Evolutionary conservation across 2,113 vertebrate species (phyloP).

Genomic region (Genyomyrus donnyi): DNA sequence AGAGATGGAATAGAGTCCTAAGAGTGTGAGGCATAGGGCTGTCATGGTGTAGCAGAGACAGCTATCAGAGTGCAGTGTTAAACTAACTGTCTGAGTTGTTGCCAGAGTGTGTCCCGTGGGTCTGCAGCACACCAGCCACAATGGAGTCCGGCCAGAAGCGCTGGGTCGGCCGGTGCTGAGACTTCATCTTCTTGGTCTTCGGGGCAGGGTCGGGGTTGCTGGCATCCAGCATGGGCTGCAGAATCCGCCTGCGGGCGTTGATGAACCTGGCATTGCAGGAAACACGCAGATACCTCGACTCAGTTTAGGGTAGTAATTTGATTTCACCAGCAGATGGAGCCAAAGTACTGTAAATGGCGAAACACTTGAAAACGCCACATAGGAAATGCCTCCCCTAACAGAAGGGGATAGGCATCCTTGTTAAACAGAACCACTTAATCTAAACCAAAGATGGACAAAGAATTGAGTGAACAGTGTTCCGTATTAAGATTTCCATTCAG

Average conservation of each 20-base stretch:
- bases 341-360: background rate
- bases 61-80: background rate
- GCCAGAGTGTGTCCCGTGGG: slow-evolving; percentile 70
- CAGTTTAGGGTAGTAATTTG: background rate
- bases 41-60: background rate
- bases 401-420: background rate
- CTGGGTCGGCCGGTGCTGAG: slow-evolving; percentile 94
- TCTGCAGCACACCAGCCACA: slow-evolving; percentile 86
- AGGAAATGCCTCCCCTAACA: background rate
- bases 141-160: slow-evolving; percentile 99
- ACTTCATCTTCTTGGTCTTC: slow-evolving; percentile 98
- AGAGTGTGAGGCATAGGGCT: background rate
- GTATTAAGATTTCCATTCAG: background rate
- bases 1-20: background rate
- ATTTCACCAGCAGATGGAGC: slow-evolving; percentile 13
- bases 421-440: background rate
- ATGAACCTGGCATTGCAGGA: slow-evolving; percentile 76
- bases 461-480: background rate
- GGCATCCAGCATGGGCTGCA: slow-evolving; percentile 95
- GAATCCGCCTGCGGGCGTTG: slow-evolving; percentile 89
- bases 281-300: background rate
- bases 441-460: background rate
- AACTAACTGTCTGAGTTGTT: slow-evolving; percentile 81
- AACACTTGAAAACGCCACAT: background rate
- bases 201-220: slow-evolving; percentile 96